A percentile compares a stretch with the other conserved stretches of the same genome.
Conservation (phyloP, 2,113 vertebrate genomes). For the Motacilla tschutschensis region DNA sequence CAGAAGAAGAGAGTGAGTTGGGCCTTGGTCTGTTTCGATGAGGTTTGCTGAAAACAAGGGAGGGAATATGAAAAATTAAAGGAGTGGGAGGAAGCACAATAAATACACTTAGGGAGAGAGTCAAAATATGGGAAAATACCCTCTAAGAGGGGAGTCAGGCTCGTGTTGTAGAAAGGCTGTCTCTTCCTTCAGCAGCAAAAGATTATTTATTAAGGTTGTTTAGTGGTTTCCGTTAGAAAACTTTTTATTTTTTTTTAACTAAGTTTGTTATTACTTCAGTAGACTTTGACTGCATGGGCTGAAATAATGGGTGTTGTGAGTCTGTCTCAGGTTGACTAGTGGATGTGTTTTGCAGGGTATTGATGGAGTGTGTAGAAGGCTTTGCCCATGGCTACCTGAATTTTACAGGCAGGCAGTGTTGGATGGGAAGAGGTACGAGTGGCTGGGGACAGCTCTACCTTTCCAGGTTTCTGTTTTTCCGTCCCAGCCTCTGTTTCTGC, state of each 20-base stretch:
- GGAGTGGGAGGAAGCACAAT: not conserved
- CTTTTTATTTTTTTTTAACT: not conserved
- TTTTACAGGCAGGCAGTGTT: not conserved
- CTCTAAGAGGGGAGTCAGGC: not conserved
- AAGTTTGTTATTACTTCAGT: not conserved
- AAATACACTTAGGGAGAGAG: not conserved
- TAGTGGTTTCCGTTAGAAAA: not conserved
- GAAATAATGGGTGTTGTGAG: not conserved
- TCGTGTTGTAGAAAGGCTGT: not conserved
- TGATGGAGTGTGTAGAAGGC: accelerated
- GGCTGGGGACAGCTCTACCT: not conserved
- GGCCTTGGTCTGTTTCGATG: not conserved
- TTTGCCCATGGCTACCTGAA: not conserved
- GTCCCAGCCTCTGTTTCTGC: not conserved
- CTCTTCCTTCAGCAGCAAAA: not conserved
- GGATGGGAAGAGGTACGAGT: accelerated
- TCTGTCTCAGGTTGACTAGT: not conserved
- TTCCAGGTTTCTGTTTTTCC: not conserved
- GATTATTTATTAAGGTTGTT: not conserved
- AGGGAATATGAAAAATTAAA: not conserved
- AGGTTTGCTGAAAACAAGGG: not conserved
- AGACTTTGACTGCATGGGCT: not conserved
- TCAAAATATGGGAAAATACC: not conserved
- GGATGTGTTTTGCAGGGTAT: not conserved
- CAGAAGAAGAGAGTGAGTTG: not conserved